Evolutionary conservation across 1,140 invertebrate species (phyloP).

Genomic region (Polypedilum pembai): DNA sequence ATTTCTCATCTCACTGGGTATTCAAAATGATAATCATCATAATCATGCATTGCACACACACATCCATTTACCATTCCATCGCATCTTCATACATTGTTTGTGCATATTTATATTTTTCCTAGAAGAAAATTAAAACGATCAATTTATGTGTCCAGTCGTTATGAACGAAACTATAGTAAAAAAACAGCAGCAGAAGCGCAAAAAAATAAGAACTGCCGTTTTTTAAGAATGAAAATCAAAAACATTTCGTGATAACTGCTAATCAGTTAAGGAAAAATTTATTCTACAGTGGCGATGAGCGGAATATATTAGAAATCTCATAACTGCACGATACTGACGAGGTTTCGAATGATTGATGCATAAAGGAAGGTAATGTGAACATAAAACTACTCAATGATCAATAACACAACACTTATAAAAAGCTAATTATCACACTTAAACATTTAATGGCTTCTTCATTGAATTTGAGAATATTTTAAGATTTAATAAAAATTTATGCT

Average conservation of each 20-base stretch:
- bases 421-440: constrained; percentile 26
- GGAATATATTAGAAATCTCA: not conserved
- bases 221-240: not conserved
- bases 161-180: not conserved
- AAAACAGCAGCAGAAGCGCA: not conserved
- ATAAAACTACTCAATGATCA: constrained; percentile 3
- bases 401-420: constrained; percentile 5
- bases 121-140: constrained; percentile 1
- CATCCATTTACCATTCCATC: too few species aligned
- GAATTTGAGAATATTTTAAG: too few species aligned
- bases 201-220: not conserved
- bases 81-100: too few species aligned
- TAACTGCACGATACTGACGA: not conserved
- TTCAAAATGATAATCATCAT: too few species aligned
- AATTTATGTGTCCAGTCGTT: not conserved
- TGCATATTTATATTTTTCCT: not conserved
- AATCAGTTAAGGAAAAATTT: not conserved
- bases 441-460: too few species aligned
- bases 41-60: too few species aligned
- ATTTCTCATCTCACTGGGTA: too few species aligned
- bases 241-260: constrained; percentile 24
- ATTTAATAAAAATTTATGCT: too few species aligned
- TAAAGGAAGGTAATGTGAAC: not conserved
- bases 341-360: constrained; percentile 10
- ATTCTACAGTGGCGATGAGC: constrained; percentile 1